Evolutionary conservation across 2,888 invertebrate species (phyloP).

Genomic region (Ophraella communa): DNA sequence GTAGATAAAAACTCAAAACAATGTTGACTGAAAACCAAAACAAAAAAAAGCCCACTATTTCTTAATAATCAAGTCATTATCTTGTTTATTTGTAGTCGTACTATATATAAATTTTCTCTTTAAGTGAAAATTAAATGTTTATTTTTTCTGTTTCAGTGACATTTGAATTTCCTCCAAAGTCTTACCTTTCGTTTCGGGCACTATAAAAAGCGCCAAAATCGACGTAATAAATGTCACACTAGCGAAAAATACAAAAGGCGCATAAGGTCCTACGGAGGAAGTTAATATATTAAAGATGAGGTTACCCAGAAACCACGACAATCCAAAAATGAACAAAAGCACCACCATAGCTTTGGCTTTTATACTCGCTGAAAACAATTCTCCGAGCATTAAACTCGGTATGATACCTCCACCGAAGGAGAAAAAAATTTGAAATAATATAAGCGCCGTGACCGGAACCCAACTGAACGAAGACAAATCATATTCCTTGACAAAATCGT

Average conservation of each 20-base stretch:
- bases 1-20: too few species aligned
- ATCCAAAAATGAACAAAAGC: conserved; percentile 40
- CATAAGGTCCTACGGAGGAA: conserved; percentile 32
- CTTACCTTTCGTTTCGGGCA: conserved; percentile 32
- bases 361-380: conserved; percentile 50
- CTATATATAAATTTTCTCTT: neutral
- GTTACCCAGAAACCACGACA: conserved; percentile 40
- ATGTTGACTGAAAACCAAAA: too few species aligned
- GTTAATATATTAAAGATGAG: conserved; percentile 50
- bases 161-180: conserved; percentile 33
- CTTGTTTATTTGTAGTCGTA: neutral
- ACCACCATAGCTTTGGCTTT: conserved; percentile 45
- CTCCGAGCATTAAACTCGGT: conserved; percentile 49
- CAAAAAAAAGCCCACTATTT: too few species aligned
- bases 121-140: neutral
- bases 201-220: conserved; percentile 9
- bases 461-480: conserved; percentile 41
- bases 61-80: too few species aligned
- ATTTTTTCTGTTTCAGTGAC: too few species aligned
- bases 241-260: conserved; percentile 20
- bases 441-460: conserved; percentile 51
- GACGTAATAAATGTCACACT: neutral
- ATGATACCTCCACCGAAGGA: conserved; percentile 46
- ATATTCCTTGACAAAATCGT: conserved; percentile 34
- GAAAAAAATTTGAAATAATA: conserved; percentile 42